Evolutionary conservation across 2,888 invertebrate genomes (phyloP).

Genomic region (Temnothorax unifasciatus): DNA sequence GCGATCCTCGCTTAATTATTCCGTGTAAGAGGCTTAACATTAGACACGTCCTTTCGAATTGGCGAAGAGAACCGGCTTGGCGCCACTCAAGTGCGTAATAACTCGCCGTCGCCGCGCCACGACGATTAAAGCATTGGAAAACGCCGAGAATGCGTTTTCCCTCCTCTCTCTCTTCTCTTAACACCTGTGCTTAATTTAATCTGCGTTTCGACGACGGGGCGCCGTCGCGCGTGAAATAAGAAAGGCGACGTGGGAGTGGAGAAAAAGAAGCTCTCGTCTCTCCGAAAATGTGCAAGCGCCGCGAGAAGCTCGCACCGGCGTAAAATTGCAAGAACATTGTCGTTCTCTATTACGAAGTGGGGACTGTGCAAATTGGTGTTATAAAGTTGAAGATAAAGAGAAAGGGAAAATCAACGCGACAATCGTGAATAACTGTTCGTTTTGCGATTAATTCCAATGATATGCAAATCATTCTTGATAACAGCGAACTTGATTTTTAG

Average conservation of each 20-base stretch:
- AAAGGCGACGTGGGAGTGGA: neutral
- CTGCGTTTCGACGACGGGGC: conserved; percentile 38
- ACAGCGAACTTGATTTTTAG: neutral
- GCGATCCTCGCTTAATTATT: conserved; percentile 72
- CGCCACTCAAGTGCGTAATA: conserved; percentile 71
- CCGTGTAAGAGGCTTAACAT: conserved; percentile 75
- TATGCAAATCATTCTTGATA: neutral
- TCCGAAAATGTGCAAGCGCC: conserved; percentile 35
- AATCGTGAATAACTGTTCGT: neutral
- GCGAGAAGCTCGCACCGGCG: conserved; percentile 23
- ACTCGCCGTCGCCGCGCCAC: conserved; percentile 51
- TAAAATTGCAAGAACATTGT: conserved; percentile 49
- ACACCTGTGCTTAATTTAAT: conserved; percentile 53
- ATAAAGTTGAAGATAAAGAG: neutral
- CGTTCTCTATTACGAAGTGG: conserved; percentile 32
- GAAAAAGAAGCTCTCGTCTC: conserved; percentile 17
- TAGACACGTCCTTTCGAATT: conserved; percentile 70
- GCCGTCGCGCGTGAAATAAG: conserved; percentile 54
- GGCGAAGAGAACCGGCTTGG: conserved; percentile 66
- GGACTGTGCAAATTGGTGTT: conserved; percentile 41
- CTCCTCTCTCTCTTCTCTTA: neutral
- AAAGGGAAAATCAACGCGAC: conserved; percentile 1
- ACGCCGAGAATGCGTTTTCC: conserved; percentile 42
- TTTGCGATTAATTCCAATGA: conserved; percentile 25
- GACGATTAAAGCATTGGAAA: conserved; percentile 49